phyloP scores from a whole-genome alignment of 2,113 vertebrate species.

The Cyanocitta stelleri region DNA sequence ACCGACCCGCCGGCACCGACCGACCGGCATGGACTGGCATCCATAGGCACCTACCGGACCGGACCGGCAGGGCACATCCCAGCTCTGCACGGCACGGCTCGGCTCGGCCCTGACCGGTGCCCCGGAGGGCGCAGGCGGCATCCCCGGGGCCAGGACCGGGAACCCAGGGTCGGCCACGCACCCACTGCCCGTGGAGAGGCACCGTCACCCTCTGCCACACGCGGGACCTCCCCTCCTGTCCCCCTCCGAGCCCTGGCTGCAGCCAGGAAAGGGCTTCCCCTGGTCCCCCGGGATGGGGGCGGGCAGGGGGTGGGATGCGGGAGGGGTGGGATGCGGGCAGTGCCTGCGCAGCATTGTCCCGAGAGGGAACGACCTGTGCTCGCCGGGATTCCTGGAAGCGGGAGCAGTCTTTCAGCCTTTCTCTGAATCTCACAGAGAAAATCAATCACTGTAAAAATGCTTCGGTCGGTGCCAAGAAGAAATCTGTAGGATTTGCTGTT shows the following conservation, averaged over 20 bases:
- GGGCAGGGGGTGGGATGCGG: background rate
- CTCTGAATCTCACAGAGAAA: background rate
- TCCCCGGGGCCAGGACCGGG: background rate
- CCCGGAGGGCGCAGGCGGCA: background rate
- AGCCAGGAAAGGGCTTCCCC: background rate
- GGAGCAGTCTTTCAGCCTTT: background rate
- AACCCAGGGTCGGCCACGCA: background rate
- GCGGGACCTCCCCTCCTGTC: background rate
- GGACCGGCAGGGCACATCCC: background rate
- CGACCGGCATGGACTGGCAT: background rate
- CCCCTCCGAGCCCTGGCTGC: background rate
- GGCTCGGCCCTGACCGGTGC: background rate
- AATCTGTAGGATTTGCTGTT: background rate
- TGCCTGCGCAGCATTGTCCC: background rate
- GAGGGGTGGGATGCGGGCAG: background rate
- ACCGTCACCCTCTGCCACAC: background rate
- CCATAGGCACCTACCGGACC: background rate
- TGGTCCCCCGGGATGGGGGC: background rate
- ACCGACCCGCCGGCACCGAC: background rate
- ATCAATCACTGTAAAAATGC: background rate
- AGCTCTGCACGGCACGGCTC: background rate
- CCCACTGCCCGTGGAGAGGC: background rate
- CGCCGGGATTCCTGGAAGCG: constrained; percentile 8
- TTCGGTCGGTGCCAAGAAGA: background rate
- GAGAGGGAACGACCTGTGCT: background rate